A percentile compares a stretch with the other conserved stretches of the same genome.
phyloP scores from a whole-genome alignment of 2,797 vertebrate genomes.

The Sorex maritimensis region DNA sequence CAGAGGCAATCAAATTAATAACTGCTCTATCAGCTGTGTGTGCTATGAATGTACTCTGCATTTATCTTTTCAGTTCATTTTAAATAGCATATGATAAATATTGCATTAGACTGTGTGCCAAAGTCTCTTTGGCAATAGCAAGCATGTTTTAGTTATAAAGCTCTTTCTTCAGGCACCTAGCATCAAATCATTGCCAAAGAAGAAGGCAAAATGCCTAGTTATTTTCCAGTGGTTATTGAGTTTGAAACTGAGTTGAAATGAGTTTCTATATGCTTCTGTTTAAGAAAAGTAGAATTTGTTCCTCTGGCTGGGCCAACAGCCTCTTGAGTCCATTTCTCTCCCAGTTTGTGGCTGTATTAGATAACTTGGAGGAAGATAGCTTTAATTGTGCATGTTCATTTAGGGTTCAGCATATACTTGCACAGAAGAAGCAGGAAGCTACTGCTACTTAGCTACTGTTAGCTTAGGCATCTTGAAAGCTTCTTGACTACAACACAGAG shows the following conservation, averaged over 20 bases:
- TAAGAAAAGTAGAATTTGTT: constrained; percentile 67
- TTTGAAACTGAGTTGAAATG: constrained; percentile 60
- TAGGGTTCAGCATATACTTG: constrained; percentile 10
- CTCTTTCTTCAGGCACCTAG: constrained; percentile 78
- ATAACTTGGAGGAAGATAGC: constrained; percentile 28
- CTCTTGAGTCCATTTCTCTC: background rate
- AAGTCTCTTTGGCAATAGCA: constrained; percentile 77
- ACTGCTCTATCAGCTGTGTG: constrained; percentile 40
- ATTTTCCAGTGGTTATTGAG: constrained; percentile 61
- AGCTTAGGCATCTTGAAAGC: background rate
- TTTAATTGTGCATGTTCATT: constrained; percentile 36
- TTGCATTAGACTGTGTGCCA: constrained; percentile 74
- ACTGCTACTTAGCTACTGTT: background rate
- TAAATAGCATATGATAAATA: constrained; percentile 80
- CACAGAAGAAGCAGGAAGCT: background rate
- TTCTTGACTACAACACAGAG: constrained; percentile 3
- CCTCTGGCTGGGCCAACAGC: constrained; percentile 9
- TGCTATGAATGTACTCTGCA: constrained; percentile 26
- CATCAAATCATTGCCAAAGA: constrained; percentile 76
- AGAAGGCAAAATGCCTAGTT: constrained; percentile 69
- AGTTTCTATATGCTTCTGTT: constrained; percentile 38
- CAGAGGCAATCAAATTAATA: constrained; percentile 78
- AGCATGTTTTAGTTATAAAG: constrained; percentile 72
- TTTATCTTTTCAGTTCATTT: constrained; percentile 78
- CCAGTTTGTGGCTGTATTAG: background rate